Percentiles rank a stretch among this genome's conserved stretches.
phyloP scores from a whole-genome alignment of 2,113 vertebrate species.

The Mobula birostris region DNA sequence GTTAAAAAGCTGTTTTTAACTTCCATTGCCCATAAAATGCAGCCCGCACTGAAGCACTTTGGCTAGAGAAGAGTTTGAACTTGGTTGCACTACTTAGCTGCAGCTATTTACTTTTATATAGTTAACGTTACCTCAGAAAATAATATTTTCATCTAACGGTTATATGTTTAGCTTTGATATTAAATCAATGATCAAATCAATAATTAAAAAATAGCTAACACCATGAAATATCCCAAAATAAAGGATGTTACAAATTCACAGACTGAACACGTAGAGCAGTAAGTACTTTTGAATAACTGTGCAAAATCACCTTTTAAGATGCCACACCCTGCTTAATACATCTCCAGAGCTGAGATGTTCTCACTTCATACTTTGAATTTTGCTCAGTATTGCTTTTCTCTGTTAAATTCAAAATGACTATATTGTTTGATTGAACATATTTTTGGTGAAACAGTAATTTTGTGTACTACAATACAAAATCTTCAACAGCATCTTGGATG shows the following conservation, averaged over 20 bases:
- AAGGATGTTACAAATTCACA: background rate
- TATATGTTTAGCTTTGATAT: background rate
- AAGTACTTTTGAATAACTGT: background rate
- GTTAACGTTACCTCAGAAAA: background rate
- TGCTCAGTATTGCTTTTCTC: background rate
- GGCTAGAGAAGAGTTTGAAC: background rate
- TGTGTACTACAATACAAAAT: background rate
- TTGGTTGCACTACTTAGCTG: background rate
- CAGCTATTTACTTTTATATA: background rate
- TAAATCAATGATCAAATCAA: background rate
- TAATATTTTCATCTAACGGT: background rate
- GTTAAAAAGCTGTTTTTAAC: background rate
- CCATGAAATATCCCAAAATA: background rate
- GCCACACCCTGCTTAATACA: background rate
- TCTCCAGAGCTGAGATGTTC: background rate
- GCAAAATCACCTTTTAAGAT: background rate
- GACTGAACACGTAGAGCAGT: background rate
- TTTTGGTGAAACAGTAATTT: background rate
- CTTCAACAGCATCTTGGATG: background rate
- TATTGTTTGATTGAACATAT: background rate
- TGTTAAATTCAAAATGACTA: background rate
- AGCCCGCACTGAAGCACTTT: background rate
- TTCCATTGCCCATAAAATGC: background rate
- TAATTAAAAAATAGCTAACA: background rate
- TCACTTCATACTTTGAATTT: background rate